Evolutionary conservation across 2,888 invertebrate species (phyloP).

Genomic region (Agrotis puta): DNA sequence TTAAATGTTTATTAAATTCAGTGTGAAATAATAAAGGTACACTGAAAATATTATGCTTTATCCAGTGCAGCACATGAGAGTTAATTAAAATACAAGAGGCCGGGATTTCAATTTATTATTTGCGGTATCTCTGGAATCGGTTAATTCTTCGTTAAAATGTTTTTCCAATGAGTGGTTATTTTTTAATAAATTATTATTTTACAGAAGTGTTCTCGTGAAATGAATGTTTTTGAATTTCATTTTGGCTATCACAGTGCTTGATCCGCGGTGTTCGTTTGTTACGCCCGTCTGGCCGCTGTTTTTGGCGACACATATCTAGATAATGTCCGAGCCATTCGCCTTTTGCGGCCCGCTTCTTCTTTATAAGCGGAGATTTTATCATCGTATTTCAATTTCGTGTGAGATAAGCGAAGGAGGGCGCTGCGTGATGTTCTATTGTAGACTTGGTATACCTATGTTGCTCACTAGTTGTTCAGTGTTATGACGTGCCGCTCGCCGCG

Average conservation of each 20-base stretch:
- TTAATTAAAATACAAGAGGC: conserved; percentile 38
- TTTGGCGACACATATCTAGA: conserved; percentile 83
- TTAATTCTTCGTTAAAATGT: conserved; percentile 37
- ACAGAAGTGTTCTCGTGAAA: conserved; percentile 25
- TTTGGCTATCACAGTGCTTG: conserved; percentile 77
- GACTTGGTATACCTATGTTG: conserved; percentile 47
- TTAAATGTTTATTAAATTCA: not conserved
- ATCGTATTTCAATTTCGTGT: conserved; percentile 83
- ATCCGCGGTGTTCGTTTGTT: conserved; percentile 77
- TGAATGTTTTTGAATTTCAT: conserved; percentile 63
- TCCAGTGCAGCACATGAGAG: conserved; percentile 21
- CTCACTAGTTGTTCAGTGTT: conserved; percentile 48
- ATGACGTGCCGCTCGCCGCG: conserved; percentile 73
- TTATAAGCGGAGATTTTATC: conserved; percentile 82
- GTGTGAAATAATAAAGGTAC: not conserved
- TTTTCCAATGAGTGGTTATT: conserved; percentile 30
- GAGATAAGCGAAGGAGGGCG: conserved; percentile 76
- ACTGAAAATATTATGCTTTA: conserved; percentile 26
- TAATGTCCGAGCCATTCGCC: conserved; percentile 82
- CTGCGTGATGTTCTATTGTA: conserved; percentile 66
- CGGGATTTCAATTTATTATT: conserved; percentile 45
- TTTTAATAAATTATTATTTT: conserved; percentile 35
- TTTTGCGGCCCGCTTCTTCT: conserved; percentile 78
- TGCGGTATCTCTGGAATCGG: conserved; percentile 31
- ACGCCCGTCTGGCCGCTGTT: conserved; percentile 79